Conservation (phyloP, 1,140 invertebrate species). For the Ruditapes philippinarum region DNA sequence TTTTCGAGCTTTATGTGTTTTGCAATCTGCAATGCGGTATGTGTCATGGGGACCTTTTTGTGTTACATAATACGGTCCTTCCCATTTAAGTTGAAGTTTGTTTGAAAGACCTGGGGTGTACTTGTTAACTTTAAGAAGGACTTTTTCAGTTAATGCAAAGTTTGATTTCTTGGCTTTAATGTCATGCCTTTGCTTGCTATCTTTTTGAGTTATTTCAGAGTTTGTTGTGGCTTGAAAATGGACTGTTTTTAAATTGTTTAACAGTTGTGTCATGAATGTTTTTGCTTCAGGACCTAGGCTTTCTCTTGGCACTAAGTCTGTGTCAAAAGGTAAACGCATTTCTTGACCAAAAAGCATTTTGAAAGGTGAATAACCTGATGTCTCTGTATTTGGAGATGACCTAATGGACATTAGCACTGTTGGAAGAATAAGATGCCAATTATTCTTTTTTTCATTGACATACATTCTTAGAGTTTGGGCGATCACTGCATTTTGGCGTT, state of each 20-base stretch:
- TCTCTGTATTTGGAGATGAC: slow-evolving; percentile 30
- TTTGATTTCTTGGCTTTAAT: slow-evolving; percentile 2
- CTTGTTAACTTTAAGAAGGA: neutral
- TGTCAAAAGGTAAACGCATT: slow-evolving; percentile 51
- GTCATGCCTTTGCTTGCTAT: slow-evolving; percentile 42
- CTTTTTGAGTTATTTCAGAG: neutral
- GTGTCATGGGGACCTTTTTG: slow-evolving; percentile 3
- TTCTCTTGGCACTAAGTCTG: slow-evolving; percentile 16
- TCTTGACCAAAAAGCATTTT: slow-evolving; percentile 46
- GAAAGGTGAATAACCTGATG: slow-evolving; percentile 12
- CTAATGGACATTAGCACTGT: slow-evolving; percentile 53
- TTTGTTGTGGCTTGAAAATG: neutral
- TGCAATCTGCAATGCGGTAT: neutral
- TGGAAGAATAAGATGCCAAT: slow-evolving; percentile 42
- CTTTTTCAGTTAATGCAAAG: neutral
- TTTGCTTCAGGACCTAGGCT: slow-evolving; percentile 11
- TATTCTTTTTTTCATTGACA: slow-evolving; percentile 42
- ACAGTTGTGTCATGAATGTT: neutral
- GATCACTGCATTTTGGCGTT: slow-evolving; percentile 49
- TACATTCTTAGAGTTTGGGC: slow-evolving; percentile 49
- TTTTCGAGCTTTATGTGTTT: neutral
- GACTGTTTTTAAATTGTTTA: slow-evolving; percentile 19
- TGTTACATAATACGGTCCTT: slow-evolving; percentile 19
- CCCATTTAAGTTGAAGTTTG: slow-evolving; percentile 39
- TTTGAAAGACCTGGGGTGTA: slow-evolving; percentile 13